Conservation (phyloP, 2,888 invertebrate species). For the Drosophila niveifrons region DNA sequence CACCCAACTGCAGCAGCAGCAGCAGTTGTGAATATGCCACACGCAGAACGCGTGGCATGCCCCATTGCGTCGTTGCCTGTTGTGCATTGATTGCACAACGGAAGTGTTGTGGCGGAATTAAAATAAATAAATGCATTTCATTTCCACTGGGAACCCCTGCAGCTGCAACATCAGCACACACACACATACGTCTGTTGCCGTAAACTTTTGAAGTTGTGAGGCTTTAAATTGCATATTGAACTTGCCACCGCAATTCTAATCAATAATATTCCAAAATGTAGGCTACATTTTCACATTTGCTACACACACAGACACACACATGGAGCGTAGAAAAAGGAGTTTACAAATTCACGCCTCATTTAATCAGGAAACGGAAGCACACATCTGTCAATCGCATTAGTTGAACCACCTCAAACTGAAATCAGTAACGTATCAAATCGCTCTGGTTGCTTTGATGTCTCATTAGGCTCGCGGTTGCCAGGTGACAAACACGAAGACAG, state of each 20-base stretch:
- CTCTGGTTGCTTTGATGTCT: conserved; percentile 69
- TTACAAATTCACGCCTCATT: conserved; percentile 62
- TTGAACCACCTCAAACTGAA: conserved; percentile 33
- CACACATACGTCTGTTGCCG: neutral
- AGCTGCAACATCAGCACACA: conserved; percentile 10
- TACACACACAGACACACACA: neutral
- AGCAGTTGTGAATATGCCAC: conserved; percentile 35
- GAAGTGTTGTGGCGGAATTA: conserved; percentile 84
- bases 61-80: conserved; percentile 57
- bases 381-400: conserved; percentile 41
- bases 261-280: conserved; percentile 33
- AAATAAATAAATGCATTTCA: conserved; percentile 82
- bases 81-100: conserved; percentile 79
- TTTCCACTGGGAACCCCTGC: conserved; percentile 57
- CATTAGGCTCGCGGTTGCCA: conserved; percentile 75
- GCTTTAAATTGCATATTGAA: conserved; percentile 32
- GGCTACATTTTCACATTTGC: conserved; percentile 15
- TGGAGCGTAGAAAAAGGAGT: neutral
- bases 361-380: conserved; percentile 42
- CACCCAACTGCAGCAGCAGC: neutral
- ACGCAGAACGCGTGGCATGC: conserved; percentile 45
- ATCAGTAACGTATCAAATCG: conserved; percentile 66
- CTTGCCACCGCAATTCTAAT: conserved; percentile 5
- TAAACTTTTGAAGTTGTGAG: conserved; percentile 24
- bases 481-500: conserved; percentile 53